These are phyloP conservation scores for Prunella himalayana DNA, from an alignment of 2,113 vertebrate genomes.

Conservation along the genomic window DNA sequence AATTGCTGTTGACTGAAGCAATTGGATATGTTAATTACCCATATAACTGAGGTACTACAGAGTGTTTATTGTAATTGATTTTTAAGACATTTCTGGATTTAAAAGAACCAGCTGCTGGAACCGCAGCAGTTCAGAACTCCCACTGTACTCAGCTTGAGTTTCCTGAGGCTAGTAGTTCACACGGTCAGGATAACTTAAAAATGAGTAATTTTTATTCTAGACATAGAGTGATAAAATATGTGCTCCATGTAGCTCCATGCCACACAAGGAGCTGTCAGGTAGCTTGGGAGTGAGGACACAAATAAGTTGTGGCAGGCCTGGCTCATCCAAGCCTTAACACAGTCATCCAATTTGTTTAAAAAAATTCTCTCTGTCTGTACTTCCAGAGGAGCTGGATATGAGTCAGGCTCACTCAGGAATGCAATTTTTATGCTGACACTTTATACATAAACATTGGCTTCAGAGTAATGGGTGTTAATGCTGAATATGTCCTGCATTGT, in stretches of 20 bases:
- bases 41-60: not conserved
- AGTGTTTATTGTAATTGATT: not conserved
- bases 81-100: not conserved
- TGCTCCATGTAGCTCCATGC: not conserved
- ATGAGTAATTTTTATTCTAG: not conserved
- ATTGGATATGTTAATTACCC: not conserved
- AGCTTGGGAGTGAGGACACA: not conserved
- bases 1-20: not conserved
- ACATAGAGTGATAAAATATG: not conserved
- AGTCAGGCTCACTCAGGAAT: not conserved
- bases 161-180: not conserved
- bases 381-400: not conserved
- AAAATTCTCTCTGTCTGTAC: not conserved
- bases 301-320: not conserved
- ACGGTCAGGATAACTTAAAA: not conserved
- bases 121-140: not conserved
- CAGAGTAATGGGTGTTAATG: not conserved
- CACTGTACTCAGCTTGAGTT: too few species aligned
- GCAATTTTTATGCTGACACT: not conserved
- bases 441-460: not conserved
- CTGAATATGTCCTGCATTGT: not conserved
- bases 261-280: not conserved
- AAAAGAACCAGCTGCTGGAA: not conserved
- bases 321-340: not conserved
- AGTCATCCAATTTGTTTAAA: not conserved